Conservation (phyloP, 2,113 vertebrate species). For the Etia nguti region DNA sequence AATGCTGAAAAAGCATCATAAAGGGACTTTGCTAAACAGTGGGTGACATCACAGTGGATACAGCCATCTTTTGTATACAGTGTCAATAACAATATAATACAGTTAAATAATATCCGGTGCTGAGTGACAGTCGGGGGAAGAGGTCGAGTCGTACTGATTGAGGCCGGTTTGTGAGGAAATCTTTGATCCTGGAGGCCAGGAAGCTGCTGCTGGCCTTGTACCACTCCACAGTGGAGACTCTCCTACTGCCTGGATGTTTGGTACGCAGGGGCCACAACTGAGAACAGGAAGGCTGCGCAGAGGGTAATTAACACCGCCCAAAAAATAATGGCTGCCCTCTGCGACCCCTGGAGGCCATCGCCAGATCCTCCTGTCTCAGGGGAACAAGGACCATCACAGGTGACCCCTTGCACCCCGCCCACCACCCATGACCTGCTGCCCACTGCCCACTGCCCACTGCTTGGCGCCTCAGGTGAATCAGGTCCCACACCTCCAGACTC, state of each 20-base stretch:
- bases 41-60: no score
- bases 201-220: not conserved
- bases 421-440: not conserved
- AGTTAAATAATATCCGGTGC: no score
- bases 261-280: rapidly evolving
- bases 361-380: not conserved
- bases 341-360: not conserved
- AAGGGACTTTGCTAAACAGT: no score
- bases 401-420: not conserved
- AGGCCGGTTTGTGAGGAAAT: no score
- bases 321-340: not conserved
- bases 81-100: no score
- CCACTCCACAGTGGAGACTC: not conserved
- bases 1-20: no score
- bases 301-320: not conserved
- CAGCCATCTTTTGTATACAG: not conserved
- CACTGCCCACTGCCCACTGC: not conserved
- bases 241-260: not conserved
- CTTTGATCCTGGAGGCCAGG: not conserved
- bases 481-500: not conserved
- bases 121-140: no score
- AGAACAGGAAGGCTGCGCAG: rapidly evolving
- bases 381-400: not conserved
- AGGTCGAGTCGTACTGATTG: no score
- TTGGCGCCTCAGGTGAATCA: rapidly evolving